These are phyloP conservation scores for Megaceryle alcyon DNA, from an alignment of 2,797 vertebrate species.

Conservation along the genomic window DNA sequence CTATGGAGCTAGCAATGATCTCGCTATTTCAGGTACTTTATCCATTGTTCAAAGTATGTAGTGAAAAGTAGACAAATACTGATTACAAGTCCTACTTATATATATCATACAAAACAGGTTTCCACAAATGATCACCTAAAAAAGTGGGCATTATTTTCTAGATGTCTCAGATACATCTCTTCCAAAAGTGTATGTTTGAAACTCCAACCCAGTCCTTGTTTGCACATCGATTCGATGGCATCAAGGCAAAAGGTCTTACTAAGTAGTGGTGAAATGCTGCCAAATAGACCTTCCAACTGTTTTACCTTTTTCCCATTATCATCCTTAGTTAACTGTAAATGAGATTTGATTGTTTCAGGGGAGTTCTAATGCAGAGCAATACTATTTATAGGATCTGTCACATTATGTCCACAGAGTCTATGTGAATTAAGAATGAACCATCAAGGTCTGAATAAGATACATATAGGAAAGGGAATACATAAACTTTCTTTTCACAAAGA, in stretches of 20 bases:
- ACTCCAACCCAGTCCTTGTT: not conserved
- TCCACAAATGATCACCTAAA: not conserved
- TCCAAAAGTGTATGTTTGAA: not conserved
- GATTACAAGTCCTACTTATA: not conserved
- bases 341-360: not conserved
- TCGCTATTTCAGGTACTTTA: not conserved
- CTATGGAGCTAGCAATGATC: rapidly evolving
- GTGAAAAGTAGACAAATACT: not conserved
- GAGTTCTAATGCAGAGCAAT: not conserved
- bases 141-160: not conserved
- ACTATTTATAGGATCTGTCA: not conserved
- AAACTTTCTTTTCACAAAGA: not conserved
- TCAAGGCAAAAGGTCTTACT: not conserved
- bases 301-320: not conserved
- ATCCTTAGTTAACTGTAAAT: not conserved
- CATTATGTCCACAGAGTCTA: not conserved
- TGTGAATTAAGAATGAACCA: not conserved
- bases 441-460: not conserved
- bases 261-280: not conserved
- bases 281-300: not conserved
- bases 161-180: not conserved
- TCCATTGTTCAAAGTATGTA: not conserved
- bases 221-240: rapidly evolving
- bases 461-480: not conserved
- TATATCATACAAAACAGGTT: not conserved